Evolutionary conservation across 1,140 invertebrate species (phyloP), one percentile per base, ranked within the genome.

Genomic region (Drosophila sp.): DNA sequence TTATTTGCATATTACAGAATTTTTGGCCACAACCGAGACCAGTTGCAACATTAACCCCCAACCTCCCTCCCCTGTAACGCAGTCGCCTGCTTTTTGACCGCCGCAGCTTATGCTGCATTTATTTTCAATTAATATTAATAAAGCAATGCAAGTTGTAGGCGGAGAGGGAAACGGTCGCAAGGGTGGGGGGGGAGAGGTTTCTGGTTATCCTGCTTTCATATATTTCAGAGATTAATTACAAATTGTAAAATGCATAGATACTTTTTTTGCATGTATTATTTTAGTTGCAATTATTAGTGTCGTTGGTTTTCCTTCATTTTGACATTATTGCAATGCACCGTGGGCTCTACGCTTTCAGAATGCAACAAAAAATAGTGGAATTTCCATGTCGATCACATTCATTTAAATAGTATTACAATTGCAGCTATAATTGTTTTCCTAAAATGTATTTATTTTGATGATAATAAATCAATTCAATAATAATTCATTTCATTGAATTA

Each of bases 121-220:
- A 89, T 89, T 89, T 87, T 89, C 78, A 89, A 89, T 89, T 89
- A 89, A 89, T 89, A 89, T 89, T 89, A 83, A 89, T 83, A 89
- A 80, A 77, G 83, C 83, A 36, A 36, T 43, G 45, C 25, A 34
- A 9, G 34, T 4, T 36, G 36, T 25, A 9, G 36, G 8, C 7
- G 13, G n/a, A 34, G 5, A n/a, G 50, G 8, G 9, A 18, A 6
- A 25, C 4, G 11, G n/a, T 1, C 11, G n/a, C n/a, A n/a, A n/a
- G n/a, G n/a, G n/a, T 25, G 13, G 29, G 34, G 25, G 38, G 48
- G 50, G 13, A n/a, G n/a, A n/a, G n/a, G n/a, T n/a, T n/a, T n/a
- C 29, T 25, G 43, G 16, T 13, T 45, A 7, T 5, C 2, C 18
- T 16, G 40, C 34, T 65, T 54, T 41, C 50, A 62, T 69, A 61